Conservation (phyloP, 2,113 vertebrate species). For the Ochotona princeps region DNA sequence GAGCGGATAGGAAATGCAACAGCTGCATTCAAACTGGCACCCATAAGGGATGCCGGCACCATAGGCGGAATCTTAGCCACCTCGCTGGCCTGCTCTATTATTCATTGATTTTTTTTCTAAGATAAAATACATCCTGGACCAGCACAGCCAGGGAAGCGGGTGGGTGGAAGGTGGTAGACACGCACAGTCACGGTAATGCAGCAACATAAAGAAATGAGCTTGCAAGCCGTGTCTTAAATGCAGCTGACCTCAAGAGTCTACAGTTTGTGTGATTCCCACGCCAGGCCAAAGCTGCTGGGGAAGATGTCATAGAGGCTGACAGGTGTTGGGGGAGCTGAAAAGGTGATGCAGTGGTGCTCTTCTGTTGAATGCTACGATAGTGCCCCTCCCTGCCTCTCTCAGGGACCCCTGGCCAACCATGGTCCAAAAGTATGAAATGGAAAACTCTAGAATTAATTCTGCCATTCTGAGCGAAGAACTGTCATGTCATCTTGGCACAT, state of each 20-base stretch:
- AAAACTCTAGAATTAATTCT: not conserved
- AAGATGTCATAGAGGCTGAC: not conserved
- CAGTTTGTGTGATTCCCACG: not conserved
- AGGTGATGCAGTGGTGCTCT: not conserved
- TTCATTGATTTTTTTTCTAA: not conserved
- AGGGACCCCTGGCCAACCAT: not conserved
- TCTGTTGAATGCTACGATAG: not conserved
- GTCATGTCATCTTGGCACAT: no score
- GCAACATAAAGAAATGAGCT: not conserved
- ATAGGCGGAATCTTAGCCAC: no score
- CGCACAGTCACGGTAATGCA: no score
- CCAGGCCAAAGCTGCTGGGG: no score
- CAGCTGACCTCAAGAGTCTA: not conserved
- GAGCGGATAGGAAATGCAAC: no score
- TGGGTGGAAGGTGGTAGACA: no score
- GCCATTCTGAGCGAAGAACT: not conserved
- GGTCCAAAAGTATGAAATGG: not conserved
- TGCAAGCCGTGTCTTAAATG: not conserved
- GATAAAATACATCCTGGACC: not conserved
- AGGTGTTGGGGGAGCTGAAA: not conserved
- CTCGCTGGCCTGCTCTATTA: no score
- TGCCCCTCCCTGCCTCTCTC: no score
- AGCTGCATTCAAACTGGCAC: no score
- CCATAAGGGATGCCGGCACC: no score
- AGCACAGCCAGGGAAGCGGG: no score